Evolutionary conservation across 2,888 invertebrate species (phyloP).

Genomic region (Ganaspis brasiliensis): DNA sequence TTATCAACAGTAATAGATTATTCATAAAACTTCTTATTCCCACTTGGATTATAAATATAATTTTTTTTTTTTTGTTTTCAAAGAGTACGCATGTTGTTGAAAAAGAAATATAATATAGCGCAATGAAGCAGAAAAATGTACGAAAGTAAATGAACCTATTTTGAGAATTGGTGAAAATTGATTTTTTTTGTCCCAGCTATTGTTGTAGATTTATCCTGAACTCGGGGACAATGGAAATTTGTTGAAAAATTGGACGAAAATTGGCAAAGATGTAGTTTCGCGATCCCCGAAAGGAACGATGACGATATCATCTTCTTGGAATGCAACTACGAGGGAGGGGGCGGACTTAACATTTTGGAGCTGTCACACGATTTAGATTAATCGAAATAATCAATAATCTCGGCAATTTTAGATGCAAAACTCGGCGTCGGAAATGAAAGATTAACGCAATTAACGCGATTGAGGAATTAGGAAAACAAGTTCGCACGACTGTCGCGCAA

Average conservation of each 20-base stretch:
- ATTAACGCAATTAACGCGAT: slow-evolving; percentile 26
- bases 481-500: slow-evolving; percentile 40
- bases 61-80: too few species aligned
- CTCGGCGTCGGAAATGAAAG: neutral
- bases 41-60: neutral
- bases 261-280: slow-evolving; percentile 16
- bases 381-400: neutral
- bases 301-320: slow-evolving; percentile 42
- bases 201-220: too few species aligned
- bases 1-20: neutral
- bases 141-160: too few species aligned
- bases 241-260: too few species aligned
- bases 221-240: too few species aligned
- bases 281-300: slow-evolving; percentile 35
- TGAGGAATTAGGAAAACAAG: slow-evolving; percentile 43
- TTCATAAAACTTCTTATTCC: neutral
- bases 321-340: slow-evolving; percentile 38
- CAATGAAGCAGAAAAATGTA: too few species aligned
- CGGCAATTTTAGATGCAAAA: neutral
- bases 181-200: too few species aligned
- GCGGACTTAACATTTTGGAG: slow-evolving; percentile 32
- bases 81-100: too few species aligned
- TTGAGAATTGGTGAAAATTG: too few species aligned
- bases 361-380: neutral
- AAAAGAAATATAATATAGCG: too few species aligned